Percentiles rank a stretch among this genome's conserved stretches.
These are phyloP conservation scores for Endomychus coccineus DNA, from an alignment of 2,888 invertebrate genomes.

Conservation along the genomic window DNA sequence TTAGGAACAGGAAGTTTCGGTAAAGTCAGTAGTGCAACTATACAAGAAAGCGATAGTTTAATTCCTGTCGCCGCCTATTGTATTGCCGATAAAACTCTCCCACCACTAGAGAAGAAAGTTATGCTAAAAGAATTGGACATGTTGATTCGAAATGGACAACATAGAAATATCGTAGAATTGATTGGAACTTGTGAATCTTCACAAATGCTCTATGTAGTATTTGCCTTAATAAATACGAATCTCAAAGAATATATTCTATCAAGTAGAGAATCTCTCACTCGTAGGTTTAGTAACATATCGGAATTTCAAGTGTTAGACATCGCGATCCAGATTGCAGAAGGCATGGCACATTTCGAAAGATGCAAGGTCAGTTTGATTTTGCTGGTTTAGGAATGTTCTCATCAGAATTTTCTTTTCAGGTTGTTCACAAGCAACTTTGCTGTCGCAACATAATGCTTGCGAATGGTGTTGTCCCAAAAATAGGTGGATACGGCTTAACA, in stretches of 20 bases:
- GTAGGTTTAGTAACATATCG: conserved; percentile 47
- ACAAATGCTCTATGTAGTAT: conserved; percentile 64
- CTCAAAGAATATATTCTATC: conserved; percentile 63
- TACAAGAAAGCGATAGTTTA: conserved; percentile 54
- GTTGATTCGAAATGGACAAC: conserved; percentile 60
- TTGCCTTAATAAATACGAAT: conserved; percentile 60
- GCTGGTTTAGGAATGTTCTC: no score
- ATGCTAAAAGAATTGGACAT: conserved; percentile 66
- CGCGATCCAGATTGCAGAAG: conserved; percentile 59
- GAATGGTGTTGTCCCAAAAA: conserved; percentile 59
- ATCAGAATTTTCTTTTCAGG: conserved; percentile 40
- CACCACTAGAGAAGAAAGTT: conserved; percentile 41
- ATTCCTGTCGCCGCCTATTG: conserved; percentile 57
- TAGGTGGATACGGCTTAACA: conserved; percentile 68
- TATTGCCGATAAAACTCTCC: conserved; percentile 50
- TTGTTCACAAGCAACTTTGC: conserved; percentile 66
- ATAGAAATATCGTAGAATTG: conserved; percentile 64
- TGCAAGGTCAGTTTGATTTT: conserved; percentile 44
- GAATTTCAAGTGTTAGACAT: conserved; percentile 59
- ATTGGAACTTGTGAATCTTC: conserved; percentile 74
- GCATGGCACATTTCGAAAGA: conserved; percentile 62
- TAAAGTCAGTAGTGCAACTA: conserved; percentile 63
- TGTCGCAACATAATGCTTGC: conserved; percentile 64
- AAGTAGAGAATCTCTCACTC: conserved; percentile 51
- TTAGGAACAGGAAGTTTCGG: conserved; percentile 73